Conservation (phyloP, 2,888 invertebrate species). For the Callyntrura sp. region DNA sequence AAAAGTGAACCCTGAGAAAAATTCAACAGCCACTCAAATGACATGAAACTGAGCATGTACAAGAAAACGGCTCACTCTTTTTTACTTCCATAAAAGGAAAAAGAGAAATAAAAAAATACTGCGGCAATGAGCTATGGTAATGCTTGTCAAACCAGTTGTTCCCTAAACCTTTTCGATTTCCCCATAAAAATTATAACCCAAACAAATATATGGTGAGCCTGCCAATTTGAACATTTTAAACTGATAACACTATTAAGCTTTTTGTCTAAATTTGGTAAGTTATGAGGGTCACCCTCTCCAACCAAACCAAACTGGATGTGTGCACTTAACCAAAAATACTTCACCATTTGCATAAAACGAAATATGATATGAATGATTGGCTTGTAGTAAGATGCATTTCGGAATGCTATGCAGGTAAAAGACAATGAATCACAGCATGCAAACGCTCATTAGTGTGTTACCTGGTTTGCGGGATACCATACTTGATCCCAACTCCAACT, state of each 20-base stretch:
- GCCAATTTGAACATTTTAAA: slow-evolving; percentile 27
- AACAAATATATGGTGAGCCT: neutral
- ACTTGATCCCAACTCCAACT: slow-evolving; percentile 99
- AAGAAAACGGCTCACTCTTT: slow-evolving; percentile 34
- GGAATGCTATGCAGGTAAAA: neutral
- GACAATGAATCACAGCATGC: slow-evolving; percentile 55
- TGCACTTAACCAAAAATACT: neutral
- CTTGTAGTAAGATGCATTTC: slow-evolving; percentile 12
- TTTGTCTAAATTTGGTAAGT: slow-evolving; percentile 58
- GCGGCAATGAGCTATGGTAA: slow-evolving; percentile 1
- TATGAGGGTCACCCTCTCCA: neutral
- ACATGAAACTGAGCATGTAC: neutral
- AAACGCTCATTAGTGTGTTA: slow-evolving; percentile 84
- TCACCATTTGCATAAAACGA: neutral
- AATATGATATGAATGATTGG: no score
- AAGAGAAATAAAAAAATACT: slow-evolving; percentile 11
- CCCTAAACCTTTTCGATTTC: slow-evolving; percentile 23
- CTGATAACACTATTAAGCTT: slow-evolving; percentile 41
- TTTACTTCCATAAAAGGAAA: slow-evolving; percentile 65
- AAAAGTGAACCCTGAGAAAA: neutral
- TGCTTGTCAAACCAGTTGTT: slow-evolving; percentile 64
- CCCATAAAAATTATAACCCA: slow-evolving; percentile 32
- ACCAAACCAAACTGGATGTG: neutral
- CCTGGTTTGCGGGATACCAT: slow-evolving; percentile 94
- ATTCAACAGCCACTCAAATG: neutral